Conservation (phyloP, 1,140 invertebrate genomes). For the Apocrypta bakeri region DNA sequence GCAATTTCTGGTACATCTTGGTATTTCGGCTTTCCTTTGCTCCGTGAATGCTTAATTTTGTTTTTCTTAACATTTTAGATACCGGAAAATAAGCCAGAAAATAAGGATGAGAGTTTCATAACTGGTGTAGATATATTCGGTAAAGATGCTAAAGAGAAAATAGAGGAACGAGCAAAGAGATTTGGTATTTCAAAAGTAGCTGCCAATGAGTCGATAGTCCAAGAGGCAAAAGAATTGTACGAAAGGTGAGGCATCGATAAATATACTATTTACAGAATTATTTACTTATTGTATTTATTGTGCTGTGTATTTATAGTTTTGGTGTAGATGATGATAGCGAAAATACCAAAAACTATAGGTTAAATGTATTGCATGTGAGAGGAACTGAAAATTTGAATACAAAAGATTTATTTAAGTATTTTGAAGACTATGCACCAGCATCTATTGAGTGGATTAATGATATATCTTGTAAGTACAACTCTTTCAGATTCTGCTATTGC, state of each 20-base stretch:
- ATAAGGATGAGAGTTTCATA: conserved; percentile 74
- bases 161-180: conserved; percentile 81
- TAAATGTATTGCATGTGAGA: conserved; percentile 84
- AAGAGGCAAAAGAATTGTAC: conserved; percentile 80
- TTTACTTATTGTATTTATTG: conserved; percentile 30
- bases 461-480: conserved; percentile 79
- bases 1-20: neutral
- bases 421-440: conserved; percentile 82
- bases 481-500: neutral
- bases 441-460: conserved; percentile 89
- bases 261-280: neutral
- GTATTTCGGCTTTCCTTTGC: neutral
- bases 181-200: conserved; percentile 79
- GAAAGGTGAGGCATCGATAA: conserved; percentile 64
- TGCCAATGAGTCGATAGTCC: conserved; percentile 72
- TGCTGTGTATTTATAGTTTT: conserved; percentile 72
- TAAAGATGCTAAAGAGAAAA: conserved; percentile 79
- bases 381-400: conserved; percentile 85
- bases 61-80: conserved; percentile 35
- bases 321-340: conserved; percentile 78
- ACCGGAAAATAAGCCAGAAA: conserved; percentile 61
- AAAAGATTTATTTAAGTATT: conserved; percentile 86
- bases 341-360: conserved; percentile 76
- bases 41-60: neutral
- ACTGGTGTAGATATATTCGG: conserved; percentile 78